phyloP scores from a whole-genome alignment of 1,140 invertebrate genomes.

The Drosophila orosa region DNA sequence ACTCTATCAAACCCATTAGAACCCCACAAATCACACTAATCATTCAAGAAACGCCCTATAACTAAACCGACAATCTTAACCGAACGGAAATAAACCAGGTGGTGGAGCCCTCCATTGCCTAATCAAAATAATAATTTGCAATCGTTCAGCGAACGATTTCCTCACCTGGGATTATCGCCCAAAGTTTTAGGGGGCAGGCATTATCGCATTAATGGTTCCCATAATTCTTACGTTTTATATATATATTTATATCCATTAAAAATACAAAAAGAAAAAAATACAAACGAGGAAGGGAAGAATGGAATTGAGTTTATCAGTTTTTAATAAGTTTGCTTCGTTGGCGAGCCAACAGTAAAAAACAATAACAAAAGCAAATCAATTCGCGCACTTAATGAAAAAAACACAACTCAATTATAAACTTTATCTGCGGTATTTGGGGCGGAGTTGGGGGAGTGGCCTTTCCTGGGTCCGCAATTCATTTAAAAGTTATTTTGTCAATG shows the following conservation, averaged over 20 bases:
- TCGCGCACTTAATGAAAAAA: slow-evolving; percentile 79
- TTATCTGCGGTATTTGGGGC: slow-evolving; percentile 48
- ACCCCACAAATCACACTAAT: slow-evolving; percentile 15
- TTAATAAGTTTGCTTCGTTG: slow-evolving; percentile 74
- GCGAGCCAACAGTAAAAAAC: slow-evolving; percentile 37
- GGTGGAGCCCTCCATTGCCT: background rate
- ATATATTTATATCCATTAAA: slow-evolving; percentile 51
- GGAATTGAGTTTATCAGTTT: slow-evolving; percentile 68
- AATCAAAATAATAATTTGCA: slow-evolving; percentile 67
- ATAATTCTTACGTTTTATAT: slow-evolving; percentile 42
- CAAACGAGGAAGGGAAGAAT: background rate
- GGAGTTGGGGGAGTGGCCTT: slow-evolving; percentile 14
- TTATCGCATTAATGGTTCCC: slow-evolving; percentile 34
- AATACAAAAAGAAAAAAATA: slow-evolving; percentile 2
- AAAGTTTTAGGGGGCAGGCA: background rate
- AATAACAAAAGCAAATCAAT: slow-evolving; percentile 67
- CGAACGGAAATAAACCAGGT: slow-evolving; percentile 22
- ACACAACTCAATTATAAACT: slow-evolving; percentile 81
- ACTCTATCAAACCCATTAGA: background rate
- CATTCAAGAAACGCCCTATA: slow-evolving; percentile 6
- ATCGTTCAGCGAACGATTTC: slow-evolving; percentile 66
- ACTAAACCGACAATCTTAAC: slow-evolving; percentile 15
- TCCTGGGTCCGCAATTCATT: slow-evolving; percentile 35
- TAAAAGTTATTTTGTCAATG: slow-evolving; percentile 68
- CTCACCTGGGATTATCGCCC: slow-evolving; percentile 44